These are phyloP conservation scores for Onychostoma macrolepis DNA, from an alignment of 2,113 vertebrate species.

Conservation along the genomic window DNA sequence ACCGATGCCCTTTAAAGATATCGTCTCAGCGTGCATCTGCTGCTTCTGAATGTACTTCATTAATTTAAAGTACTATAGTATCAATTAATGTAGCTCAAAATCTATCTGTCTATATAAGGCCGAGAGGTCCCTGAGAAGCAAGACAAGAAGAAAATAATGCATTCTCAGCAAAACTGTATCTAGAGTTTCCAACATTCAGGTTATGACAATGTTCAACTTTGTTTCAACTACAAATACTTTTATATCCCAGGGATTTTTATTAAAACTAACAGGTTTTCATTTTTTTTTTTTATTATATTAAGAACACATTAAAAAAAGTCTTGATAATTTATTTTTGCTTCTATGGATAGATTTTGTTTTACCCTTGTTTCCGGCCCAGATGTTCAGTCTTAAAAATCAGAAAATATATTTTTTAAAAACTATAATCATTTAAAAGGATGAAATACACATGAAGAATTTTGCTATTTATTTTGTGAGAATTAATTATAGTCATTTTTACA, in stretches of 20 bases:
- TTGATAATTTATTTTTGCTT: not conserved
- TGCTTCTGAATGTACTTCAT: slow-evolving; percentile 6
- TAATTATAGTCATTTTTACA: not conserved
- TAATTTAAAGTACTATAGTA: not conserved
- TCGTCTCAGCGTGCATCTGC: not conserved
- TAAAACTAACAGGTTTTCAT: not conserved
- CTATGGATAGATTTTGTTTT: not conserved
- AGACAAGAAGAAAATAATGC: not conserved
- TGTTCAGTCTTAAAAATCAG: not conserved
- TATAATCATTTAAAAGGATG: not conserved
- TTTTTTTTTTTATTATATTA: not conserved
- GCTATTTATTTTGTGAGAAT: not conserved
- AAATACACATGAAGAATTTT: not conserved
- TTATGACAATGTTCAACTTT: not conserved
- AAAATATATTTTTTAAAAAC: not conserved
- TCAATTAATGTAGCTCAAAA: not conserved
- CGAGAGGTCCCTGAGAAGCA: not conserved
- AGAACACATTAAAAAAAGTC: not conserved
- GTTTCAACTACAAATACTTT: not conserved
- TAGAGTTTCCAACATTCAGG: not conserved
- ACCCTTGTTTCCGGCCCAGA: not conserved
- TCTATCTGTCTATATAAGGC: not conserved
- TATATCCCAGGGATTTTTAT: not conserved
- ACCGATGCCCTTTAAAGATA: slow-evolving; percentile 28
- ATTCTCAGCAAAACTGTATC: not conserved